Evolutionary conservation across 2,888 invertebrate species (phyloP).

Genomic region (Lasioglossum leucozonium): DNA sequence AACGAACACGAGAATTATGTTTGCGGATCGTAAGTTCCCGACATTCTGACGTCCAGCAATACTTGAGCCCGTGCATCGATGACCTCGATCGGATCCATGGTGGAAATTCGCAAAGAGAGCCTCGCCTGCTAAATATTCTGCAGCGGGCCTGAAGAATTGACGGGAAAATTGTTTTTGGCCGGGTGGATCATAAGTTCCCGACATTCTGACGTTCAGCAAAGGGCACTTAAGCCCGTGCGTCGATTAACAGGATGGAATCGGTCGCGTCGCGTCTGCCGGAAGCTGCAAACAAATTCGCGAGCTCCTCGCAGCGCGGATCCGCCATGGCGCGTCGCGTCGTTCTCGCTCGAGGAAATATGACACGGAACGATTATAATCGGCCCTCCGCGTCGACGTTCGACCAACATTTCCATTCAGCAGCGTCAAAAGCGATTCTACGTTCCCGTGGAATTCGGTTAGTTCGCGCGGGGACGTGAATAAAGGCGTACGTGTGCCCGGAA

Average conservation of each 20-base stretch:
- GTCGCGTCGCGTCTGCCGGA: not conserved
- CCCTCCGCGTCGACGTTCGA: slow-evolving; percentile 23
- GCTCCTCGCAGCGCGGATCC: not conserved
- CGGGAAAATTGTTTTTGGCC: not conserved
- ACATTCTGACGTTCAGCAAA: not conserved
- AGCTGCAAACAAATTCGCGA: not conserved
- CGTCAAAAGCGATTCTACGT: slow-evolving; percentile 26
- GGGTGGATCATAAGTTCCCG: not conserved
- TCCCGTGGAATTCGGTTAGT: slow-evolving; percentile 33
- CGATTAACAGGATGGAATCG: not conserved
- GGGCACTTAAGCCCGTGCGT: not conserved
- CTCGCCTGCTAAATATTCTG: too few species aligned
- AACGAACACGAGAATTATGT: not conserved
- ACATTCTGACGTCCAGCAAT: too few species aligned
- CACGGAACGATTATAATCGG: slow-evolving; percentile 32
- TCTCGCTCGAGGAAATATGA: slow-evolving; percentile 21
- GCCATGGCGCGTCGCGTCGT: not conserved
- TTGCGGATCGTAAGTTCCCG: not conserved
- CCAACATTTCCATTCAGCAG: slow-evolving; percentile 30
- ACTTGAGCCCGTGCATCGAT: not conserved
- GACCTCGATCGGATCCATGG: not conserved
- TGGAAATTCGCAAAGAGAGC: not conserved
- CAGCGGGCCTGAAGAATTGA: not conserved
- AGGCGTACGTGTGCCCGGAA: slow-evolving; percentile 46
- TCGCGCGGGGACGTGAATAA: slow-evolving; percentile 35